Base-by-base conservation (phyloP, 2,888 invertebrate species). In the Microplitis deprimator region DNA sequence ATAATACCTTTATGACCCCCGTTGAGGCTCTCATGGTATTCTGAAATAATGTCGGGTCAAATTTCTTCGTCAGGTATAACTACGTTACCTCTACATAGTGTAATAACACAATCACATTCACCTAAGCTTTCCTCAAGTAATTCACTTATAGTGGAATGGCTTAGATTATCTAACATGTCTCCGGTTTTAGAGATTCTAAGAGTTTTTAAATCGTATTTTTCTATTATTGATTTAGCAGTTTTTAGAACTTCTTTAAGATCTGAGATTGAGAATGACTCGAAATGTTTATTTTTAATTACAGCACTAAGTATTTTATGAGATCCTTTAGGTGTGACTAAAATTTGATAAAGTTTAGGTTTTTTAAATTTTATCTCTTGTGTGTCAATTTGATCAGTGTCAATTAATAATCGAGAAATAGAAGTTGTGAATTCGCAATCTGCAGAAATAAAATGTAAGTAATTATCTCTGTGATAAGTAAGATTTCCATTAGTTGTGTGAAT, bases 1-100 rank as follows among this genome's bases (percentile, higher is more conserved):
- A 71, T 75, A 8, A 79, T 75, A 13, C 79, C 78, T 8, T 77
- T 68, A 17, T 79, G 76, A 3, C 79, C 74, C 10, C 76, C 76
- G 0, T 16, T 29, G 3, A 61, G 38, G 6, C 72, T 72, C 17
- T 60, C 62, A 16, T 78, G 78, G 2, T 68, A 68, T 40, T 75
- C 78, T 0, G 39, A 1, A 10, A 75, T 72, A 2, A 78, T 79
- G n/a, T 74, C 73, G 0, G 29, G 13, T 0, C 75, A 10, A 6
- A 13, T 17, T 20, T 76, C 71, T 13, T 13, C 61, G 5, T 17
- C 40, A 0, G 78, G 70, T 8, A 40, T 69, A 6, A 38, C 5
- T 2, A 67, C 38, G 2, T 41, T n/a, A 0, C 76, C 78, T 10
- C 67, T 65, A 8, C 78, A 78, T 3, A 78, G 6, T 0, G 69